These are phyloP conservation scores for Channallabes apus DNA, from an alignment of 2,797 vertebrate genomes.

Conservation along the genomic window DNA sequence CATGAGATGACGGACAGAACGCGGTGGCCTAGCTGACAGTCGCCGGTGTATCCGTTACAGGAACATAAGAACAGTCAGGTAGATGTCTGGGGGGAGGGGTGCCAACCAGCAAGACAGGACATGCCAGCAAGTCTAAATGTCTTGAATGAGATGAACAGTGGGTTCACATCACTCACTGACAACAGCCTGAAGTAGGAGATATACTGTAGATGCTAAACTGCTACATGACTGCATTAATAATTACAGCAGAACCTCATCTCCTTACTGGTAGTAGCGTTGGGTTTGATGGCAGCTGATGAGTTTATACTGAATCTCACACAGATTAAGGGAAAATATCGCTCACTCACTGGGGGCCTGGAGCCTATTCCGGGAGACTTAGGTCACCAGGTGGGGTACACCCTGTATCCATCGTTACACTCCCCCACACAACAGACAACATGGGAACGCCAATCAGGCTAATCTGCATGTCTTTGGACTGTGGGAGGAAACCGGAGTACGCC, in stretches of 20 bases:
- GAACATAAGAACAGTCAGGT: slow-evolving; percentile 27
- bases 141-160: slow-evolving; percentile 25
- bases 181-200: background rate
- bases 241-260: background rate
- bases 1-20: slow-evolving; percentile 18
- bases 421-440: too few species aligned
- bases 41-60: slow-evolving; percentile 31
- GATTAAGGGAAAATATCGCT: background rate
- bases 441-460: too few species aligned
- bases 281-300: background rate
- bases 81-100: slow-evolving; percentile 23
- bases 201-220: background rate
- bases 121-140: slow-evolving; percentile 32
- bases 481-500: too few species aligned
- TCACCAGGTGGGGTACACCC: too few species aligned
- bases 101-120: slow-evolving; percentile 38
- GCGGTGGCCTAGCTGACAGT: slow-evolving; percentile 29
- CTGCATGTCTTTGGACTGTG: too few species aligned
- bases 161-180: slow-evolving; percentile 31
- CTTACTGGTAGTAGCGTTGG: background rate
- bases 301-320: background rate
- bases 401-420: too few species aligned
- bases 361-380: too few species aligned
- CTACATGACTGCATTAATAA: slow-evolving; percentile 4
- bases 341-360: too few species aligned